Evolutionary conservation across 2,888 invertebrate species (phyloP).

Genomic region (Opisthograptis luteolata): DNA sequence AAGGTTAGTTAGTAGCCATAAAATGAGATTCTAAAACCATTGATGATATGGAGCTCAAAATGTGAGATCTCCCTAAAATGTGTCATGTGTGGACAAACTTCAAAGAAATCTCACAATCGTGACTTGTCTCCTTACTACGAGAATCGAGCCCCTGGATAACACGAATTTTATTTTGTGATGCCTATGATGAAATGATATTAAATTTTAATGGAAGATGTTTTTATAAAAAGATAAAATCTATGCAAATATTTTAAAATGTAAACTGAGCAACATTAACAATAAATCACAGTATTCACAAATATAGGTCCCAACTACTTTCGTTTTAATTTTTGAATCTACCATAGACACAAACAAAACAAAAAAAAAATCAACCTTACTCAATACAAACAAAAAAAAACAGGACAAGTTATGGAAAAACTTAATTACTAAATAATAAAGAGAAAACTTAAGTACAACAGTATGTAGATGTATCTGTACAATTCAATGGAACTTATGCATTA

Average conservation of each 20-base stretch:
- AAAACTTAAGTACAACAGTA: constrained; percentile 63
- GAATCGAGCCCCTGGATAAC: too few relatives aligned
- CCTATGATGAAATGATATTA: constrained; percentile 6
- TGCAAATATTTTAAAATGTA: constrained; percentile 61
- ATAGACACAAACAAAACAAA: constrained; percentile 41
- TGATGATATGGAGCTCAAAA: too few relatives aligned
- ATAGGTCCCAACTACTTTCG: constrained; percentile 6
- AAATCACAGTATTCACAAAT: constrained; percentile 22
- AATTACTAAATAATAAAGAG: constrained; percentile 39
- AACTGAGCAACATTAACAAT: constrained; percentile 70
- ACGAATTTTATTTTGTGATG: not conserved
- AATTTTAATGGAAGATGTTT: constrained; percentile 25
- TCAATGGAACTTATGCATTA: constrained; percentile 58
- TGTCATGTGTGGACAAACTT: too few relatives aligned
- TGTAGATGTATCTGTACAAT: constrained; percentile 53
- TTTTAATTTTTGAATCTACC: constrained; percentile 21
- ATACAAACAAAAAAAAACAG: constrained; percentile 41
- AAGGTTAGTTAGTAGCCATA: not conserved
- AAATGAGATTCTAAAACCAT: constrained; percentile 26
- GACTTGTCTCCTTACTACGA: too few relatives aligned
- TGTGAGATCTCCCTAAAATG: too few relatives aligned
- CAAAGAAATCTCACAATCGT: too few relatives aligned
- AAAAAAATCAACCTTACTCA: constrained; percentile 42
- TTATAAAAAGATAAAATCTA: constrained; percentile 42
- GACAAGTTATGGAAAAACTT: constrained; percentile 46